Evolutionary conservation across 1,140 invertebrate genomes (phyloP).

Genomic region (Bursaphelenchus mucronatus): DNA sequence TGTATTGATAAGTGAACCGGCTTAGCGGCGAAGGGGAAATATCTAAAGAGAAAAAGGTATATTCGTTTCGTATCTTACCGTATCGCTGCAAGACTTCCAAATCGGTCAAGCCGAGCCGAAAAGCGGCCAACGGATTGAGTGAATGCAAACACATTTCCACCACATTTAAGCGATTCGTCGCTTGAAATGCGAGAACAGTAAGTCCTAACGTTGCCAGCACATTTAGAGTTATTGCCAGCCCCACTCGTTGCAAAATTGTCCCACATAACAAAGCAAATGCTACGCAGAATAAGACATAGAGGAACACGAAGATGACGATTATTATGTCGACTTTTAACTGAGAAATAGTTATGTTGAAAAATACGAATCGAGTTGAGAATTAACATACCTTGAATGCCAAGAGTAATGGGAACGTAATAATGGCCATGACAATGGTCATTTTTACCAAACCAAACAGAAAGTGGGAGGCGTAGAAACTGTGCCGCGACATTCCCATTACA

Average conservation of each 20-base stretch:
- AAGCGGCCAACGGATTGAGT: slow-evolving; percentile 5
- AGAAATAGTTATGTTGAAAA: no score
- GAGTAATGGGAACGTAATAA: slow-evolving; percentile 10
- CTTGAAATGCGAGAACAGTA: neutral
- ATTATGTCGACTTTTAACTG: neutral
- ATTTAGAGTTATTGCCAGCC: slow-evolving; percentile 4
- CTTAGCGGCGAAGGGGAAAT: neutral
- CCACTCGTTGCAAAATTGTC: slow-evolving; percentile 1
- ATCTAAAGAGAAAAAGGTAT: neutral
- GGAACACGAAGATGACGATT: slow-evolving; percentile 12
- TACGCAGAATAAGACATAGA: slow-evolving; percentile 5
- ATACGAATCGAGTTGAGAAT: neutral
- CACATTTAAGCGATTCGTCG: neutral
- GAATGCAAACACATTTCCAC: slow-evolving; percentile 3
- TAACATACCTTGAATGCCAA: neutral
- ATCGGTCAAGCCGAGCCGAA: neutral
- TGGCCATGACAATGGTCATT: slow-evolving; percentile 11
- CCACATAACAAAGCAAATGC: slow-evolving; percentile 2
- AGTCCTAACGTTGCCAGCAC: neutral
- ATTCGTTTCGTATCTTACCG: no score
- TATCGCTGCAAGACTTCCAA: neutral
- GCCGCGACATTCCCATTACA: slow-evolving; percentile 15
- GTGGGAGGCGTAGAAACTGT: slow-evolving; percentile 26
- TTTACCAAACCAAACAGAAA: slow-evolving; percentile 21
- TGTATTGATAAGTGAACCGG: slow-evolving; percentile 13